Base-by-base conservation (phyloP, 1,140 invertebrate species). In the Carposina sasakii region DNA sequence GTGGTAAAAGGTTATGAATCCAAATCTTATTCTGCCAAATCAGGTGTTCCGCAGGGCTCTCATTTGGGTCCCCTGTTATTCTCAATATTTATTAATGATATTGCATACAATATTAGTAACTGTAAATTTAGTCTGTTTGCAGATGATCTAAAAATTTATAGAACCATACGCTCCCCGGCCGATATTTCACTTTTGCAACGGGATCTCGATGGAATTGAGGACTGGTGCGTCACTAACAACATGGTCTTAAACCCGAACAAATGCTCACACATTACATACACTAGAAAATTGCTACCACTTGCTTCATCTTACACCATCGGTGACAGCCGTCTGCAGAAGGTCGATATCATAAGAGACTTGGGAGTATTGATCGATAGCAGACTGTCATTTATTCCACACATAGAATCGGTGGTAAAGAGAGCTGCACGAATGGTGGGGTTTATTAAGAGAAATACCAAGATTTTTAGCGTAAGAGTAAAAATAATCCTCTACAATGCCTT, bases 21-120 rank as follows among this genome's bases (percentile, higher is more conserved):
- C 16, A n/a, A 42, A 9, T n/a, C 12, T 3, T 59, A 56, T 42
- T n/a, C 33, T 8, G 48, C 57, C 0, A 40, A 33, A 28, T 67
- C 64, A 6, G 65, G 65, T 15, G 70, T 71, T 28, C 59, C 65
- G 13, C 70, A 71, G 51, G 70, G 70, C 24, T 69, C 56, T 5
- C 59, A 66, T 42, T 34, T 75, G 8, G 67, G 67, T 4, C 72
- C 70, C 0, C 28, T 70, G 1, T 46, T 68, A 5, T 70, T 74
- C 52, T 22, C 50, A 16, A 41, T 61, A n/a, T 68, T 59, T 22
- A 61, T 67, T 12, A 71, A 75, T 53, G 65, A 63, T 52, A 41
- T 60, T n/a, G 16, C 34, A 0, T 9, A 20, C 1, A 8, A 44
- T 10, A 44, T 52, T 9, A 31, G 45, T 17, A 23, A 50, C 15